Conservation (phyloP, 2,888 invertebrate genomes). For the Drosophila limbata region DNA sequence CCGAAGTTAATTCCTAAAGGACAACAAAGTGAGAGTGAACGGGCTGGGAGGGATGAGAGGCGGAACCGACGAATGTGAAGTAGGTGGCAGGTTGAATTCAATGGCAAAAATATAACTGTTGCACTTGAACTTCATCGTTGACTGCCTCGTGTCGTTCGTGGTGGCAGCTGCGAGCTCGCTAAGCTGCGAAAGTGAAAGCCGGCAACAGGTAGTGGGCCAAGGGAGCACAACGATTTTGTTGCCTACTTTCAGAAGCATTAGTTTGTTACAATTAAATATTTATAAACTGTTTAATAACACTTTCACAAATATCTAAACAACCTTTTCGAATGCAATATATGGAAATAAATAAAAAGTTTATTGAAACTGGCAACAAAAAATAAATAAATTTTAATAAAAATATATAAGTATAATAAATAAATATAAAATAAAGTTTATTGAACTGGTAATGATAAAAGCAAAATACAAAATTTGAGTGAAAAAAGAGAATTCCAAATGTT, state of each 20-base stretch:
- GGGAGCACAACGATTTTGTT: slow-evolving; percentile 24
- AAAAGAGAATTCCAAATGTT: neutral
- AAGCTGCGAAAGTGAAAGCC: slow-evolving; percentile 74
- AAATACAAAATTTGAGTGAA: neutral
- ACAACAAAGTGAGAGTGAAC: neutral
- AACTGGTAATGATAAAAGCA: neutral
- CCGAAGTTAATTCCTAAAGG: slow-evolving; percentile 29
- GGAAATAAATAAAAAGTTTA: neutral
- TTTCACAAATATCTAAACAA: neutral
- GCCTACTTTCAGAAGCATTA: slow-evolving; percentile 27
- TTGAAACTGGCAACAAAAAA: neutral
- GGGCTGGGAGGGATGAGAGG: neutral
- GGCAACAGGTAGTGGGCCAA: slow-evolving; percentile 70
- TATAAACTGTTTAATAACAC: neutral
- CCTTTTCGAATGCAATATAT: neutral
- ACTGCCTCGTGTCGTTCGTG: slow-evolving; percentile 29
- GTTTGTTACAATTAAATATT: too few relatives aligned
- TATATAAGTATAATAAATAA: too few relatives aligned
- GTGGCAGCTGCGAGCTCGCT: slow-evolving; percentile 22
- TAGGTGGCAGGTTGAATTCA: slow-evolving; percentile 23
- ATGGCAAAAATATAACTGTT: slow-evolving; percentile 62
- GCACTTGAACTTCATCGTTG: slow-evolving; percentile 80
- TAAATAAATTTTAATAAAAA: too few relatives aligned
- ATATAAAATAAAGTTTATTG: neutral
- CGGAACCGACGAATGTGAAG: slow-evolving; percentile 17